Conservation (phyloP, 1,140 invertebrate genomes). For the Platyura marginata region DNA sequence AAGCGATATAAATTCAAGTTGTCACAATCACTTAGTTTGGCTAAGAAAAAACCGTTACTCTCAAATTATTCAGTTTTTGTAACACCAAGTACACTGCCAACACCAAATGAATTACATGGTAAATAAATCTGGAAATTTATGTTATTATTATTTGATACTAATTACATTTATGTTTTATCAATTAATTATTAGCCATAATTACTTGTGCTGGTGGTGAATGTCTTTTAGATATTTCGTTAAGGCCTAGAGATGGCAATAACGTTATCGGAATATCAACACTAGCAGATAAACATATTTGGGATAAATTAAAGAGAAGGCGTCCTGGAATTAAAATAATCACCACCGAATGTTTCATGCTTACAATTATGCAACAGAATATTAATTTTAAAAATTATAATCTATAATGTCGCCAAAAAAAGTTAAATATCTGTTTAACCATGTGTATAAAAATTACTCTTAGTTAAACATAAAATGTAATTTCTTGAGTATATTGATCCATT, state of each 20-base stretch:
- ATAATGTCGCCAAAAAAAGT: too few relatives aligned
- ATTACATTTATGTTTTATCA: too few relatives aligned
- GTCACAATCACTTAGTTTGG: background rate
- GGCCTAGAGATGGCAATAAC: background rate
- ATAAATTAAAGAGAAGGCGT: background rate
- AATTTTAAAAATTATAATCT: background rate
- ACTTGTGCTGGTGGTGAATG: background rate
- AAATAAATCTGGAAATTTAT: too few relatives aligned
- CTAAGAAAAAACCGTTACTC: background rate
- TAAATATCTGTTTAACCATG: too few relatives aligned
- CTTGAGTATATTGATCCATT: too few relatives aligned
- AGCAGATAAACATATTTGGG: background rate
- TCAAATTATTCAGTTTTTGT: background rate
- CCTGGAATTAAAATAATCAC: background rate
- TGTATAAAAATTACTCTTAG: too few relatives aligned
- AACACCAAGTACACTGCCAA: background rate
- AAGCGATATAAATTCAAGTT: background rate
- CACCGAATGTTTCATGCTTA: background rate
- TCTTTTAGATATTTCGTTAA: background rate
- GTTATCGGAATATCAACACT: background rate
- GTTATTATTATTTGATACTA: too few relatives aligned
- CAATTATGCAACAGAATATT: background rate
- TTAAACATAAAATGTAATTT: too few relatives aligned
- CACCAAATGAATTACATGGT: background rate
- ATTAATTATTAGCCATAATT: background rate